phyloP scores from a whole-genome alignment of 1,140 invertebrate genomes.

The Cotesia glomerata region DNA sequence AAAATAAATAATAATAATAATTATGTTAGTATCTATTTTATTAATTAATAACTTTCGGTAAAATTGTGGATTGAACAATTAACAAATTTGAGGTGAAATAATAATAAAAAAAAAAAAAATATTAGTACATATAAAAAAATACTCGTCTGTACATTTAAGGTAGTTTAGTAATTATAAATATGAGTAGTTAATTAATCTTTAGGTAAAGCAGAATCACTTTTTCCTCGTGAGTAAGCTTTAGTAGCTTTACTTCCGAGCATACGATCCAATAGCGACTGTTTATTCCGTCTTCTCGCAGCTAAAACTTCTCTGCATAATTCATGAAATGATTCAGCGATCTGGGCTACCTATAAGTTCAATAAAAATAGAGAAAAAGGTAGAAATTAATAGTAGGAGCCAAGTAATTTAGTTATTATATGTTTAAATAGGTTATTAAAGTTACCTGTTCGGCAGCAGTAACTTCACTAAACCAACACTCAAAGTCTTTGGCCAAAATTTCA shows the following conservation, averaged over 20 bases:
- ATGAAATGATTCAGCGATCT: constrained; percentile 83
- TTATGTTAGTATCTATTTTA: too few relatives aligned
- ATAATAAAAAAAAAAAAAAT: not conserved
- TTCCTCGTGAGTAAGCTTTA: constrained; percentile 78
- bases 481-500: constrained; percentile 85
- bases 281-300: constrained; percentile 77
- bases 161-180: not conserved
- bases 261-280: constrained; percentile 80
- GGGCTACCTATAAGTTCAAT: constrained; percentile 52
- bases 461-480: constrained; percentile 87
- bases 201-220: constrained; percentile 83
- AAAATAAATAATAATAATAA: constrained; percentile 12
- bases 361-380: not conserved
- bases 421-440: constrained; percentile 35
- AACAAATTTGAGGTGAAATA: not conserved
- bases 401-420: not conserved
- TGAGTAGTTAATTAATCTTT: constrained; percentile 70
- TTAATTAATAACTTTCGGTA: not conserved
- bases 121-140: not conserved
- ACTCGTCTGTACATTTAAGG: constrained; percentile 13
- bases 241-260: constrained; percentile 77
- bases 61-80: constrained; percentile 16
- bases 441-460: constrained; percentile 89
- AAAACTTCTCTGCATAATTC: constrained; percentile 84
- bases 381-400: not conserved